Base-by-base conservation (phyloP, 2,888 invertebrate species). In the Protodeltote pygarga region DNA sequence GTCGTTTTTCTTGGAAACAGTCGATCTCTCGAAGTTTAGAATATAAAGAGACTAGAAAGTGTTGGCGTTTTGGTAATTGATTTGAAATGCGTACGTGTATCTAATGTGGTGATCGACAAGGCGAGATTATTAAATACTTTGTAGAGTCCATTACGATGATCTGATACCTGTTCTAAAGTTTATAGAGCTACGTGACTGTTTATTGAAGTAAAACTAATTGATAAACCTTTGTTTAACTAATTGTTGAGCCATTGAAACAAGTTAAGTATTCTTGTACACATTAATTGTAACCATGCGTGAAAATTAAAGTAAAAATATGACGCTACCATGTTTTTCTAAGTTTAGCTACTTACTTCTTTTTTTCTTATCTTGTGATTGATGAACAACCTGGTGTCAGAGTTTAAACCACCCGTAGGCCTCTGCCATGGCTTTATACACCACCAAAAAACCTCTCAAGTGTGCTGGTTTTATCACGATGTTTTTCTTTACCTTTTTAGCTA, bases 31-130 rank as follows among this genome's bases (percentile, higher is more conserved):
- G 42, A 41, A 62, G 58, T 61, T 48, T 46, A 37, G 73, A 71
- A 75, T 75, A 73, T 75, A 65, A 73, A 75, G 40, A 46, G 44
- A 38, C 51, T 69, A 52, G 51, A 45, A 69, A 37, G 60, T 65
- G 67, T 69, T 66, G 46, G 59, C 35, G 42, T 33, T 29, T 48
- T 10, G 28, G 61, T 73, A 75, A 75, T 73, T 71, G 73, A 73
- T 73, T 73, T 49, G 57, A 63, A 66, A 66, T 59, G 63, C 54
- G 49, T 13, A 55, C 66, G 69, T 73, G 65, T 65, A 48, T 53
- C 57, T 69, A 67, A 62, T 58, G 62, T 61, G 54, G 41, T 49
- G 52, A 69, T 71, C 68, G 65, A 67, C 66, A 63, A 66, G 55
- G 3, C n/a, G 25, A 54, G 68, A 71, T 69, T 69, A 68, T 64